These are phyloP conservation scores for Stictocephala bisonia DNA, from an alignment of 2,888 invertebrate genomes.

Conservation along the genomic window DNA sequence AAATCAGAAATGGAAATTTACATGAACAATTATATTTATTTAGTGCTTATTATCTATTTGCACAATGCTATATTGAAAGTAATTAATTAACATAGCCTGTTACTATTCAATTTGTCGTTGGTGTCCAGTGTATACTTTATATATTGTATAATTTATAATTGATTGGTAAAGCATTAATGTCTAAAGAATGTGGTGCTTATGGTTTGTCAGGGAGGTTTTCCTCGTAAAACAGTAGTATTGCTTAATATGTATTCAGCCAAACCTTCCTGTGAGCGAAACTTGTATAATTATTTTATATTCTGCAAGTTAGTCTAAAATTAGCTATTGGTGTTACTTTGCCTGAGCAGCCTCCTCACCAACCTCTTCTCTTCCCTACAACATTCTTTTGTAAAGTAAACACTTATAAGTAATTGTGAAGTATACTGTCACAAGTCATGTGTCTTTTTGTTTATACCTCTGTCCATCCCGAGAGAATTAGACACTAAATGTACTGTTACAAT, in stretches of 20 bases:
- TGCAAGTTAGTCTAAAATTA: no score
- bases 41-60: no score
- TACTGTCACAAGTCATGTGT: conserved; percentile 34
- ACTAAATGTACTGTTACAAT: no score
- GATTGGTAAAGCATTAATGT: conserved; percentile 20
- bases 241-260: conserved; percentile 1
- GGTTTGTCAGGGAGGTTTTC: conserved; percentile 10
- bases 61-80: no score
- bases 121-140: no score
- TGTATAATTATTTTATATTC: conserved; percentile 3
- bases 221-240: conserved; percentile 7
- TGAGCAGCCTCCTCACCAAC: neutral
- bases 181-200: conserved; percentile 32
- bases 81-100: no score
- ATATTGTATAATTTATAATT: no score
- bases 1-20: no score
- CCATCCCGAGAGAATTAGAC: no score
- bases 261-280: neutral
- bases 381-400: conserved; percentile 39
- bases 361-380: conserved; percentile 39
- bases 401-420: conserved; percentile 37
- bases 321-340: conserved; percentile 5
- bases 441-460: no score
- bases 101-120: no score
- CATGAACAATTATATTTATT: no score